Base-by-base conservation (phyloP, 1,140 invertebrate genomes). In the Drosophila nigrodunni region DNA sequence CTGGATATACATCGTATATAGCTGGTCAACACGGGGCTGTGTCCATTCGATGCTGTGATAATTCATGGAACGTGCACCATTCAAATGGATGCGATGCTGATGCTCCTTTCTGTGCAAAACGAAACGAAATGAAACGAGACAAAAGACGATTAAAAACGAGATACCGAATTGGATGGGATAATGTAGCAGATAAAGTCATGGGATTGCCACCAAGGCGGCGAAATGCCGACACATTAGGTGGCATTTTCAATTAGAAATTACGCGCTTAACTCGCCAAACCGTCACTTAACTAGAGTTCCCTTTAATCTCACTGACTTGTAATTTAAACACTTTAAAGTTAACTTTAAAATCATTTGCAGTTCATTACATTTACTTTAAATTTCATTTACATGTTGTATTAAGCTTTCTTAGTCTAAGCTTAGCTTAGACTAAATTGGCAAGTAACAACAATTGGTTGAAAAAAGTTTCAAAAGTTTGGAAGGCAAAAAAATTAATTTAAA, bases 21-120 rank as follows among this genome's bases (percentile, higher is more conserved):
- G 93, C 11, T 97, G 93, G 47, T 95, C 93, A 0, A 95, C 94
- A 18, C 96, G 94, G 44, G 97, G 93, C 54, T 95, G 95, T 7
- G 95, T 97, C 98, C 98, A 99, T 13, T 96, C 93, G 52, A 99
- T 97, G 3, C 95, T 93, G 43, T 95, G 93, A 90, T 98, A 99
- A 93, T 98, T 98, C 4, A 94, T 93, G 0, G 96, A 96, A 66
- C 94, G 93, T 47, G 93, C 92, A 13, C 91, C 90, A 52, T 89
- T 88, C 70, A 92, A 64, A 6, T 79, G 80, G 21, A 92, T 79
- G 64, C 73, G 72, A 18, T 74, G 85, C 70, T 92, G 92, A 96
- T 94, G 61, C 93, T 94, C 80, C 93, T 92, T 77, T 92, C 93
- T 70, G 77, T 81, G 41, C 9, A 11, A 2, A 46, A 30, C 10